Percentiles rank a stretch among this genome's conserved stretches.
Conservation (phyloP, 2,797 vertebrate genomes). For the Simalia tracyae region DNA sequence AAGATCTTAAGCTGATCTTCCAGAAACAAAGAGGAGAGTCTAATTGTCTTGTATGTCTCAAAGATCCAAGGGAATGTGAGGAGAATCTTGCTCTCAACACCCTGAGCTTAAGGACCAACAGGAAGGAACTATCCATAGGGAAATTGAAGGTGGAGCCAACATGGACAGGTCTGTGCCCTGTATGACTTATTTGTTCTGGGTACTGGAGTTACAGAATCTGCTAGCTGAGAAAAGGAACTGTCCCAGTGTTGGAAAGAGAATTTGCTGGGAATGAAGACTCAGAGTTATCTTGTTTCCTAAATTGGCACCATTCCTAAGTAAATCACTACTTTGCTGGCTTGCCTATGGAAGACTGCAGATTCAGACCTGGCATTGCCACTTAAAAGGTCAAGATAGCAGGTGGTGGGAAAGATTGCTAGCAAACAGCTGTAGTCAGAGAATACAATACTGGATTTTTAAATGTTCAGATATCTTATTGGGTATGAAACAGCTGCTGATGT, state of each 20-base stretch:
- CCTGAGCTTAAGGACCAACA: too few species aligned
- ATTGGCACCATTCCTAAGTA: too few species aligned
- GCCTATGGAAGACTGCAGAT: not conserved
- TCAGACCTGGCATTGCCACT: not conserved
- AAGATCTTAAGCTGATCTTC: too few species aligned
- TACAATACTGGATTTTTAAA: not conserved
- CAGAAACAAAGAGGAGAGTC: too few species aligned
- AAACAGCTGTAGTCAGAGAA: not conserved
- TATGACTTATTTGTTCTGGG: not conserved
- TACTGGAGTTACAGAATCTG: not conserved
- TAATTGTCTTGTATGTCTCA: not conserved
- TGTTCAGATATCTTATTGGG: not conserved
- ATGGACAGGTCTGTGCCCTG: too few species aligned
- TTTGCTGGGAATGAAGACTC: too few species aligned
- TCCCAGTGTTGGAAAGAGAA: not conserved
- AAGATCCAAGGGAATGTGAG: too few species aligned
- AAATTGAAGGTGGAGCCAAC: too few species aligned
- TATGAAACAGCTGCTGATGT: not conserved
- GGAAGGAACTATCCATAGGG: too few species aligned
- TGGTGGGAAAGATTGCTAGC: not conserved
- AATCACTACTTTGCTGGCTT: too few species aligned
- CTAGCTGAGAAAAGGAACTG: not conserved
- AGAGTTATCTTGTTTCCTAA: not conserved
- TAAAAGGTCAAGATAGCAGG: not conserved
- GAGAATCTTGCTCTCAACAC: too few species aligned